Base-by-base conservation (phyloP, 2,797 vertebrate genomes). In the Myotis vivesi region DNA sequence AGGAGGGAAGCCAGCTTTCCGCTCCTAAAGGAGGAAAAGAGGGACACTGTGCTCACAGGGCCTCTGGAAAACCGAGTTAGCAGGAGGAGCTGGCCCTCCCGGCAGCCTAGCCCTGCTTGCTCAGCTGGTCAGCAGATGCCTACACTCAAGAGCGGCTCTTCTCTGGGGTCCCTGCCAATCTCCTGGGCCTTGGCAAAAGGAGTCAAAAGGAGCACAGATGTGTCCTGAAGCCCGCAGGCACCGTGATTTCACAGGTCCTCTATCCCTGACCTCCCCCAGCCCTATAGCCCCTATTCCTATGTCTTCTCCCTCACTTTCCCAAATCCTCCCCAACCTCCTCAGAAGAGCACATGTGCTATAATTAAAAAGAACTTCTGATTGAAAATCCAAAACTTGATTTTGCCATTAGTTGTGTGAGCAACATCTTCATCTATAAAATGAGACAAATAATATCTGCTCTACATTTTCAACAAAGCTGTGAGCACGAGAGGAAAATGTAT, bases 131-230 rank as follows among this genome's bases (percentile, higher is more conserved):
- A 49, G 81, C 87, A 79, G 82, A 64, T 86, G 96, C 73, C 57
- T 92, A 44, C 23, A 71, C 76, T 81, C 59, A 59, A 28, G 66
- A 91, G 23, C 33, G 5, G 15, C 7, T 73, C 72, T 93, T 79
- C 95, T 94, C 95, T 90, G 82, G 87, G 44, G 94, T 73, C 33
- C 44, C 57, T 87, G 87, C 55, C 95, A 93, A 87, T 73, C 86
- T 96, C 92, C 30, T 84, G 49, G 76, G 76, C 23, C 66, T 76
- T 79, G 59, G 55, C 44, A 68, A 76, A 72, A 87, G 20, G 36
- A 94, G 44, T 41, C 46, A 46, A 62, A 82, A 23, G 44, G 30
- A 79, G 5, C 68, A 8, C 89, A 97, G 87, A 88, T 96, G 90
- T 64, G 55, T 12, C 62, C 81, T 6, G 8, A 72, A 90, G 72